Conservation (phyloP, 2,888 invertebrate genomes). For the Caenorhabditis japonica region DNA sequence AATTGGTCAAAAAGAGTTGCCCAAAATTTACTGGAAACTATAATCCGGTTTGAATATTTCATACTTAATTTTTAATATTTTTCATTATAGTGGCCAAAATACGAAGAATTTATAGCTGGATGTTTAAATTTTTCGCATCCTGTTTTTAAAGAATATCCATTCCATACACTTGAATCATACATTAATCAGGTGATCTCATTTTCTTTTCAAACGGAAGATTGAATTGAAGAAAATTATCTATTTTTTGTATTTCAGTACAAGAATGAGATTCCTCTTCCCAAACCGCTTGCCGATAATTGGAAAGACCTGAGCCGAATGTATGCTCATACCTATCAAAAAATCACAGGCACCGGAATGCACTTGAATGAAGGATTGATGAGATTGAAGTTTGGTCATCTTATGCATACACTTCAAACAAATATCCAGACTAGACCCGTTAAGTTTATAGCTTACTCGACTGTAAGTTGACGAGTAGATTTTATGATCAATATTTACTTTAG, state of each 20-base stretch:
- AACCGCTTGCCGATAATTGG: conserved; percentile 7
- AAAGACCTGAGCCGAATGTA: conserved; percentile 21
- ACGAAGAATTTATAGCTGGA: conserved; percentile 39
- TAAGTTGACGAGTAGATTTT: neutral
- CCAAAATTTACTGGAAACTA: conserved; percentile 15
- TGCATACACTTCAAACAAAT: conserved; percentile 4
- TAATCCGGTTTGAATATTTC: conserved; percentile 14
- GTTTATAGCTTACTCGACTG: conserved; percentile 36
- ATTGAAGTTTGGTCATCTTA: conserved; percentile 35
- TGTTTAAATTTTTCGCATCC: conserved; percentile 36
- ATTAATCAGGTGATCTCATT: conserved; percentile 26
- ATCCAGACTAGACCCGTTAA: neutral
- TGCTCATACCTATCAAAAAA: conserved; percentile 19
- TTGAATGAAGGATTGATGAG: conserved; percentile 32
- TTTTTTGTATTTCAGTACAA: conserved; percentile 37
- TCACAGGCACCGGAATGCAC: conserved; percentile 39
- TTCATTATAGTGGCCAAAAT: conserved; percentile 50
- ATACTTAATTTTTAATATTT: neutral
- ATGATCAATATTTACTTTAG: conserved; percentile 14
- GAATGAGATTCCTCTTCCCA: conserved; percentile 32
- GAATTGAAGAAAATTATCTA: neutral
- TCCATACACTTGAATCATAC: conserved; percentile 29
- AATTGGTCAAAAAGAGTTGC: conserved; percentile 28
- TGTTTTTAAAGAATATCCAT: conserved; percentile 10
- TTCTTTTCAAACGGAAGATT: neutral